A percentile compares a stretch with the other conserved stretches of the same genome.
These are phyloP conservation scores for Brachycybe producta DNA, from an alignment of 2,888 invertebrate genomes.

Conservation along the genomic window DNA sequence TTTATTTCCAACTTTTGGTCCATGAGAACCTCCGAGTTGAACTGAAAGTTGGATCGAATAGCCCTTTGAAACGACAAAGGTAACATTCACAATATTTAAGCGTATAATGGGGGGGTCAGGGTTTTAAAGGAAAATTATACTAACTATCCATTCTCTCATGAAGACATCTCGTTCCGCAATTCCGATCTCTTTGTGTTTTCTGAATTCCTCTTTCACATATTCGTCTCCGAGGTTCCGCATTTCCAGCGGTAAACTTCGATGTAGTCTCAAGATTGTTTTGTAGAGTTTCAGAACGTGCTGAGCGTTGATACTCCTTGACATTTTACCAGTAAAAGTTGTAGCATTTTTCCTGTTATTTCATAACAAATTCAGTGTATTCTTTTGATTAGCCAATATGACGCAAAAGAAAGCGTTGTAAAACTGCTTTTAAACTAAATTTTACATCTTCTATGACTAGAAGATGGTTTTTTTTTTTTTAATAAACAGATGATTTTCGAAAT, in stretches of 20 bases:
- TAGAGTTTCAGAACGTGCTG: conserved; percentile 56
- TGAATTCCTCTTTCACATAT: conserved; percentile 73
- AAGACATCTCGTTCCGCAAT: conserved; percentile 58
- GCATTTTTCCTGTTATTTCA: no score
- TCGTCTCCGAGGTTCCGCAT: conserved; percentile 56
- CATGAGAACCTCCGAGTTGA: conserved; percentile 49
- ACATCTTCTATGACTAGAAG: no score
- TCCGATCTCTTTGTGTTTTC: conserved; percentile 56
- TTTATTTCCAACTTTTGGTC: conserved; percentile 47
- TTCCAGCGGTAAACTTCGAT: conserved; percentile 59
- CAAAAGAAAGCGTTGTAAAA: no score
- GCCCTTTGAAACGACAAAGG: conserved; percentile 42
- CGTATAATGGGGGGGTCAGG: not conserved
- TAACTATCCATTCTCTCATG: conserved; percentile 78
- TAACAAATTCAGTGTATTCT: no score
- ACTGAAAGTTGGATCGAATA: conserved; percentile 60
- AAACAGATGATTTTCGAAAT: no score
- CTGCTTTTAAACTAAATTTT: no score
- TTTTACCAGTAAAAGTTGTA: no score
- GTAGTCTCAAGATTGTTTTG: conserved; percentile 63
- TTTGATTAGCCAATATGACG: no score
- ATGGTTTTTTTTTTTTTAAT: no score
- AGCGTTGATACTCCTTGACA: no score
- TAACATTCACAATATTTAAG: not conserved
- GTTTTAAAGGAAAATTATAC: conserved; percentile 24